Evolutionary conservation across 2,888 invertebrate species (phyloP), one percentile per base, ranked within the genome.

Genomic region (Caenorhabditis sp.): DNA sequence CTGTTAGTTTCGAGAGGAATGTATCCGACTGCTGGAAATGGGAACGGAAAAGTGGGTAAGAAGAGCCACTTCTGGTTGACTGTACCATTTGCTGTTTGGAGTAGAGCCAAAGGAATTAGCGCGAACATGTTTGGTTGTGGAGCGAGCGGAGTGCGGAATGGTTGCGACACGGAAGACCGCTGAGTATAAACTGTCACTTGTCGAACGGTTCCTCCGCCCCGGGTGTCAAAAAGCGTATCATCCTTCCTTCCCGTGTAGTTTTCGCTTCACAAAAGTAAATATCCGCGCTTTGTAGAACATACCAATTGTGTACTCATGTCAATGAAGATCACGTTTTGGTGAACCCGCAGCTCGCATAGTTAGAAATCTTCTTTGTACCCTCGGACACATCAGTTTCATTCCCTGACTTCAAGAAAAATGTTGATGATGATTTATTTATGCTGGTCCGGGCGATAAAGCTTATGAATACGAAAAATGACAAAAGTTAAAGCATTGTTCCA

Each of bases 171-270:
- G 62, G 41, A 55, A 61, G 27, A 20, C 24, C 24, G 45, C n/a
- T 22, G 35, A 48, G 43, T 35, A 46, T 43, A 58, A 56, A 52
- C 58, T 73, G 58, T 58, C 58, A 58, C 35, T 37, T 30, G 35
- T 27, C 46, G 35, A 20, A 24, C 24, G 35, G 26, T 45, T 27
- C 45, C 46, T 46, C 61, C 59, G 59, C 73, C 65, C 63, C 66
- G 75, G 75, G 75, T 75, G 75, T 75, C 75, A 75, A 75, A 75
- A 75, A 46, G 53, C 75, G 75, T 75, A 75, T 75, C 75, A 75
- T 75, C 75, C 75, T 45, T 45, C 56, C 48, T 58, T 66, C 41
- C 50, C 68, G 70, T 65, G 58, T 65, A 58, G 50, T 30, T 52
- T 59, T 39, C 56, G 27, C 48, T 48, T 61, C 56, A n/a, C 43